Base-by-base conservation (phyloP, 1,140 invertebrate species). In the Dendrolimus kikuchii region DNA sequence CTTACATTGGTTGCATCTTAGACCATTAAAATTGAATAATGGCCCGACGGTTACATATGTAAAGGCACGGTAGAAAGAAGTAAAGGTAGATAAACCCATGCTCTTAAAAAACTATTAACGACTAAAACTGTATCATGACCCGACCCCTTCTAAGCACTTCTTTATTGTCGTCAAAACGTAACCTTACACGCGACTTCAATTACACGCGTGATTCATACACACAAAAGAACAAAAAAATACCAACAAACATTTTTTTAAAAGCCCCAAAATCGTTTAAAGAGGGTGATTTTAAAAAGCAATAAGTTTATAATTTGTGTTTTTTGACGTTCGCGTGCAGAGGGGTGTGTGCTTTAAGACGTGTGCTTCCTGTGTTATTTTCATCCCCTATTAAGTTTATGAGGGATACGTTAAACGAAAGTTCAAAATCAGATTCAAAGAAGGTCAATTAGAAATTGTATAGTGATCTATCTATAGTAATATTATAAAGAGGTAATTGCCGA, bases 231-330 rank as follows among this genome's bases (percentile, higher is more conserved):
- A n/a, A n/a, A n/a, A n/a, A n/a, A n/a, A n/a, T n/a, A 47, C 43
- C 48, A 39, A 48, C 62, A 70, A 74, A 76, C 77, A 70, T 53
- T 61, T 51, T 60, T 48, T 49, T 65, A 71, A 66, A 57, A 60
- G 56, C 49, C 39, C 51, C 42, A 53, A 42, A 51, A 38, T 47
- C 54, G 41, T 40, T 40, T 46, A 40, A 61, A 67, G 70, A 66
- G 71, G 55, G 49, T 51, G 38, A 51, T 42, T 67, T 74, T 74
- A 71, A 81, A 82, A 80, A 74, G 55, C 63, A 64, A 60, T 70
- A 68, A 71, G 69, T 71, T 74, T 71, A 80, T 66, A 68, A 74
- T 68, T 74, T 6, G 40, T 38, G 64, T 84, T 84, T 83, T 83
- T 83, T 81, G 62, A 44, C 43, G 59, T 57, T 80, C 78, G 78